phyloP scores from a whole-genome alignment of 2,888 invertebrate species.

The Diabrotica balteata region DNA sequence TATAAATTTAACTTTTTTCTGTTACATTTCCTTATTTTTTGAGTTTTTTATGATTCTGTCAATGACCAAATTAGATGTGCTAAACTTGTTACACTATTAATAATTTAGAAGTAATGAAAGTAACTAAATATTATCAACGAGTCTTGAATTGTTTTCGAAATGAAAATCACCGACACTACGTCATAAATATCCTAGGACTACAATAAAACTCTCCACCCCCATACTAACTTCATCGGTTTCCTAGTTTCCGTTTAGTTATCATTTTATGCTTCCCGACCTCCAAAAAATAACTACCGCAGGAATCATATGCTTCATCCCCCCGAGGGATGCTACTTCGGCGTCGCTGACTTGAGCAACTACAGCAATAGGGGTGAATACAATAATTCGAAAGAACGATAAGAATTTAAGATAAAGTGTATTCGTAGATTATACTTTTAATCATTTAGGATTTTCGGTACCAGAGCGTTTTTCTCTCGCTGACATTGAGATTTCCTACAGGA shows the following conservation, averaged over 20 bases:
- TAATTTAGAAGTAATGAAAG: too few relatives aligned
- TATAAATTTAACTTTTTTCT: too few relatives aligned
- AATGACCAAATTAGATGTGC: too few relatives aligned
- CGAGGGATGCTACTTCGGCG: conserved; percentile 9
- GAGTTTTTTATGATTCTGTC: too few relatives aligned
- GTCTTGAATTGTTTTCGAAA: too few relatives aligned
- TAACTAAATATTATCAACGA: too few relatives aligned
- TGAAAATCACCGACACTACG: too few relatives aligned
- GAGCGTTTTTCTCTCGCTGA: conserved; percentile 31
- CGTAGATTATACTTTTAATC: conserved; percentile 58
- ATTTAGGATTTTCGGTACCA: conserved; percentile 48
- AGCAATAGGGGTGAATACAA: conserved; percentile 33
- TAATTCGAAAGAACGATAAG: conserved; percentile 45
- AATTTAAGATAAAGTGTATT: conserved; percentile 53
- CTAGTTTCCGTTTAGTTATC: conserved; percentile 4
- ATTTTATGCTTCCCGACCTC: conserved; percentile 13
- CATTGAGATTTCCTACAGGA: conserved; percentile 24
- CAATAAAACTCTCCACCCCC: not conserved
- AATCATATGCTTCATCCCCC: conserved; percentile 15
- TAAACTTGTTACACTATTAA: too few relatives aligned
- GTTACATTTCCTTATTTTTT: too few relatives aligned
- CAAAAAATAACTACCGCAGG: conserved; percentile 11
- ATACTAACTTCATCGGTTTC: conserved; percentile 6
- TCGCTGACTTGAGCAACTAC: conserved; percentile 17
- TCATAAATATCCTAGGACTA: not conserved